These are phyloP conservation scores for Halocaridina rubra DNA, from an alignment of 2,888 invertebrate species.

Conservation along the genomic window DNA sequence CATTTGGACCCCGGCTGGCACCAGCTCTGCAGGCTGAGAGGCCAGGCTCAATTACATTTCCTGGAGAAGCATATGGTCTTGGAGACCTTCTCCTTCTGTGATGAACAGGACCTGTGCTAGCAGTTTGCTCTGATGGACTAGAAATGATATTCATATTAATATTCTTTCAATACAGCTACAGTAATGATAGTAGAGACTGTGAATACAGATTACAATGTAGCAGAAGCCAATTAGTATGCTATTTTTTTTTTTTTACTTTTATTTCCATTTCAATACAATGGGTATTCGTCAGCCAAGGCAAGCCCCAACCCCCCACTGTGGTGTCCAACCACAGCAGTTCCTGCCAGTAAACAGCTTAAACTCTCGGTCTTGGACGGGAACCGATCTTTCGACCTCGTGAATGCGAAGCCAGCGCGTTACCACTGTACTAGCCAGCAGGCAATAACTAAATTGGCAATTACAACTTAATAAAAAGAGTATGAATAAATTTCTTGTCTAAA, in stretches of 20 bases:
- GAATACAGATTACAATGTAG: background rate
- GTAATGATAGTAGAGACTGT: background rate
- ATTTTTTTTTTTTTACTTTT: no score
- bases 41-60: constrained; percentile 46
- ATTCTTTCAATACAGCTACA: background rate
- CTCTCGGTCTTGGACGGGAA: no score
- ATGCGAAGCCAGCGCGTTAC: no score
- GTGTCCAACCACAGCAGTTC: no score
- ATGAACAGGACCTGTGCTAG: background rate
- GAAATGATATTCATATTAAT: background rate
- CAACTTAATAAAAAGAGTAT: background rate
- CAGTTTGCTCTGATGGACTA: background rate
- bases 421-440: no score
- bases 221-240: background rate
- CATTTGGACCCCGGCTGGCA: constrained; percentile 32
- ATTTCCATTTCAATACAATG: no score
- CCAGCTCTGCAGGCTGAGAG: constrained; percentile 43
- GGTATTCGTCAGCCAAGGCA: no score
- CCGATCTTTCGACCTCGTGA: no score
- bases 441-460: background rate
- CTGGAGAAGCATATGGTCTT: constrained; percentile 39
- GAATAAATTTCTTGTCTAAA: no score
- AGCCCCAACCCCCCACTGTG: no score
- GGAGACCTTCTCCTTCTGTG: constrained; percentile 19
- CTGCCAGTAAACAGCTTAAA: no score